phyloP scores from a whole-genome alignment of 2,797 vertebrate genomes.

The Monodelphis domestica region DNA sequence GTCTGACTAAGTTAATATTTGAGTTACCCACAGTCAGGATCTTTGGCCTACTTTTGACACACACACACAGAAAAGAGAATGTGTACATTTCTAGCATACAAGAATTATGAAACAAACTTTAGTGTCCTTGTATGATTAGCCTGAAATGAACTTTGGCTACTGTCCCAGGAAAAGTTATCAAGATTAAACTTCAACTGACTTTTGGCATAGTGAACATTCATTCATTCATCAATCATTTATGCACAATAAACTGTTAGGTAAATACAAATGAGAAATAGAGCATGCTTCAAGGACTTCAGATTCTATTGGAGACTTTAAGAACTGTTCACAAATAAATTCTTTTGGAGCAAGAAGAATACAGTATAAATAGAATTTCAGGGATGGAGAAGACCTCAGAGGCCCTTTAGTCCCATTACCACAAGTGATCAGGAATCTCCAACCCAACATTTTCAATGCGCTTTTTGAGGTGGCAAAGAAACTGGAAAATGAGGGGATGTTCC shows the following conservation, averaged over 20 bases:
- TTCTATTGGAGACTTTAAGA: neutral
- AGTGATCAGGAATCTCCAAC: neutral
- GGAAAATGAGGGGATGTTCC: too few relatives aligned
- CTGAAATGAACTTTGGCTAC: slow-evolving; percentile 44
- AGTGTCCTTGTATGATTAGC: slow-evolving; percentile 11
- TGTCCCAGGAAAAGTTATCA: slow-evolving; percentile 42
- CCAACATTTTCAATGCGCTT: neutral
- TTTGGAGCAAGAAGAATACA: neutral
- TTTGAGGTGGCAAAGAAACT: too few relatives aligned
- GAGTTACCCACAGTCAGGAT: neutral
- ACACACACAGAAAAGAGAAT: neutral
- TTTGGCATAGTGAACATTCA: neutral
- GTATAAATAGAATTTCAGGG: neutral
- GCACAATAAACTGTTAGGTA: neutral
- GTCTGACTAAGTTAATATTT: slow-evolving; percentile 22
- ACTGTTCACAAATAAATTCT: too few relatives aligned
- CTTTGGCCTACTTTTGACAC: neutral
- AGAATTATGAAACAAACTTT: neutral
- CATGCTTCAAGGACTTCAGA: too few relatives aligned
- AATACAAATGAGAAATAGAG: neutral
- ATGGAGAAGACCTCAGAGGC: neutral
- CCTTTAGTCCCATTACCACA: neutral
- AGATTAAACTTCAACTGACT: neutral
- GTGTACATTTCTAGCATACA: neutral
- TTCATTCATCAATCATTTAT: fast-evolving